phyloP scores from a whole-genome alignment of 2,113 vertebrate genomes.

The Phylloscopus trochiloides region DNA sequence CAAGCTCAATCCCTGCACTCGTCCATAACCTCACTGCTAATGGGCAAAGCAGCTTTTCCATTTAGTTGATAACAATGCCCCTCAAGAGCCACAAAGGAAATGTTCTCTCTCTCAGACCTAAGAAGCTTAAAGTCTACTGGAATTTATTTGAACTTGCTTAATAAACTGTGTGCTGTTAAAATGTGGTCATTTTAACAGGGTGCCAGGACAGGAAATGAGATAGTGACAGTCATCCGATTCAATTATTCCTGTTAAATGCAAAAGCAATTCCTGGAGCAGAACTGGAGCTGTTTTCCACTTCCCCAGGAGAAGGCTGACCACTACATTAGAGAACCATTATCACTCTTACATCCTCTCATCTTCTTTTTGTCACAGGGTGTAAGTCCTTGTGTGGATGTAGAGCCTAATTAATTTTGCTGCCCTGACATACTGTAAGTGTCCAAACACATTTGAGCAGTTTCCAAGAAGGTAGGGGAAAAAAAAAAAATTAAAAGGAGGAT shows the following conservation, averaged over 20 bases:
- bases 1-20: neutral
- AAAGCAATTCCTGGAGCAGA: neutral
- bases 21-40: neutral
- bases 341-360: neutral
- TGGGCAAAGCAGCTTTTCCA: neutral
- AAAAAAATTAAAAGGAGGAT: neutral
- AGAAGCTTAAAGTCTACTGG: conserved; percentile 7
- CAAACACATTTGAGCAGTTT: neutral
- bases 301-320: neutral
- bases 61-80: neutral
- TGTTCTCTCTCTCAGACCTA: neutral
- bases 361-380: neutral
- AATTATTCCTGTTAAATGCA: neutral
- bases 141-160: conserved; percentile 26
- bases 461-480: accelerated
- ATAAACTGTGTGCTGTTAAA: neutral
- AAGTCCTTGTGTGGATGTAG: neutral
- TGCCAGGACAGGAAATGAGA: neutral
- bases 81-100: neutral
- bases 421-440: neutral
- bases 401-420: neutral
- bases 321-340: neutral
- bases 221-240: neutral
- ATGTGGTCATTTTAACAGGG: neutral
- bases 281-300: neutral